Conservation (phyloP, 1,140 invertebrate species). For the Meloidogyne hapla region DNA sequence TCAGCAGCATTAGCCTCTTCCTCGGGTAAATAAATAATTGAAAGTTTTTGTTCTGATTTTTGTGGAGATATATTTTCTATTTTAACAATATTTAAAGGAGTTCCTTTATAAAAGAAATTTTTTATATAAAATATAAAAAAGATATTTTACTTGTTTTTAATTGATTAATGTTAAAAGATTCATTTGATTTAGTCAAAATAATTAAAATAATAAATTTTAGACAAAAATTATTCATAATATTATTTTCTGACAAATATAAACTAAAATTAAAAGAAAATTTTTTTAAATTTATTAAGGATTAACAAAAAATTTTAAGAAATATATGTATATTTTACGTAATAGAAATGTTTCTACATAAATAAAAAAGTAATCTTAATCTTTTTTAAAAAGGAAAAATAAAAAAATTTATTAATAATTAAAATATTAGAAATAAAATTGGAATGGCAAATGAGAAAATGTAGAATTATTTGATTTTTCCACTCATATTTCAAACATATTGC, state of each 20-base stretch:
- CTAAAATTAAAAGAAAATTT: background rate
- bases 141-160: no score
- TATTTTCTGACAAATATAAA: background rate
- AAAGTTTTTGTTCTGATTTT: background rate
- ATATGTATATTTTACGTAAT: background rate
- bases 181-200: background rate
- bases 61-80: background rate
- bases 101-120: no score
- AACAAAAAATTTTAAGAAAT: background rate
- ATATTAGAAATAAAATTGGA: background rate
- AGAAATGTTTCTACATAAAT: no score
- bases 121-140: no score
- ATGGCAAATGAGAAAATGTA: background rate
- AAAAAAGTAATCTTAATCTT: no score
- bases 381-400: background rate
- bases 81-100: background rate
- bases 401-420: background rate
- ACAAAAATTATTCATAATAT: background rate
- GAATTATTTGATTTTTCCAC: background rate
- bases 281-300: background rate
- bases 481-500: background rate
- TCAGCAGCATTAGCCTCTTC: background rate
- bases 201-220: background rate
- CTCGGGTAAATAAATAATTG: slow-evolving; percentile 4
- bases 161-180: background rate